Base-by-base conservation (phyloP, 2,113 vertebrate species). In the Pseudolaguvia tuberculata region DNA sequence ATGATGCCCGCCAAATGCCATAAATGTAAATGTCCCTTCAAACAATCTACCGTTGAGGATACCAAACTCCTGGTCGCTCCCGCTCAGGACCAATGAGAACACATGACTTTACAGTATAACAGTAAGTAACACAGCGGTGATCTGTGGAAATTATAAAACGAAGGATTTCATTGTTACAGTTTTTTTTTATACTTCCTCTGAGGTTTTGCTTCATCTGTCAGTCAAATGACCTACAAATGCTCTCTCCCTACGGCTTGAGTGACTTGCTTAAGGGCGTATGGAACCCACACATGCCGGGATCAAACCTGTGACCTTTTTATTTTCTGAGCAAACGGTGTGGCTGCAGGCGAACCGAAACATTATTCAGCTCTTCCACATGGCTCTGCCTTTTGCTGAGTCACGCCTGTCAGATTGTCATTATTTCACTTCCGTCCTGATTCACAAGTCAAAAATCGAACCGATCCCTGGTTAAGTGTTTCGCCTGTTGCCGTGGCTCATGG, bases 401-500 rank as follows among this genome's bases (percentile, higher is more conserved):
- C 17, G 55, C 7, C 57, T 50, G 57, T 45, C 39, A 51, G 42
- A 47, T 57, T 35, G 57, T 59, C 75, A 35, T 29, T 69, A 15
- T 39, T 47, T 53, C 51, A 27, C 62, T 45, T 57, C 18, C 27
- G 4, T 65, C 51, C 25, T n/a, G 39, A 21, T 20, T 65, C 62
- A 67, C 23, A 17, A 15, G 10, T 45, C 9, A n/a, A 63, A 69
- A n/a, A 73, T 25, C 68, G 63, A 66, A 84, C 70, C 67, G 21
- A 58, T 66, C 56, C 55, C 58, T 79, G 62, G 73, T 45, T 78
- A 75, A 83, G 68, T 76, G 21, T 76, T 59, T 57, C 57, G 70
- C 56, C 68, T 79, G 35, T 70, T 70, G 31, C 58, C 58, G 58
- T 58, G 74, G 74, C 75, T 86, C 72, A 75, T 4, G 82, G 84